These are phyloP conservation scores for Hypsibius dujardini DNA, from an alignment of 1,140 invertebrate species.

Conservation along the genomic window DNA sequence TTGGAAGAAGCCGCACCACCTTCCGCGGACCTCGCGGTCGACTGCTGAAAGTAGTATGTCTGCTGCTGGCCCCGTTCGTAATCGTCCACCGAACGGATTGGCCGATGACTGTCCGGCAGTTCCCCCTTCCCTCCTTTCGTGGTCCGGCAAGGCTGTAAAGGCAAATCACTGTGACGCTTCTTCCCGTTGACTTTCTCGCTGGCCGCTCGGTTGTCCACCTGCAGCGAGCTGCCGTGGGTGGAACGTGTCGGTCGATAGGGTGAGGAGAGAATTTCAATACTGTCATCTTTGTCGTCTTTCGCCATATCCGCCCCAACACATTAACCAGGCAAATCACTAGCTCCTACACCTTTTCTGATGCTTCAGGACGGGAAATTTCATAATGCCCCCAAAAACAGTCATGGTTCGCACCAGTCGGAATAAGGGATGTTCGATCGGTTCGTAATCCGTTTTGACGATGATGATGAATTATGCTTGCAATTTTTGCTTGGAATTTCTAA, in stretches of 20 bases:
- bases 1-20: not conserved
- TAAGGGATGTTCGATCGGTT: too few species aligned
- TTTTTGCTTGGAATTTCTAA: too few species aligned
- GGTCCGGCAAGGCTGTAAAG: too few species aligned
- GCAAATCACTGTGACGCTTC: not conserved
- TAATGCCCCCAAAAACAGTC: too few species aligned
- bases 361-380: too few species aligned
- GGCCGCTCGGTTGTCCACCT: not conserved
- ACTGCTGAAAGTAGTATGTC: not conserved
- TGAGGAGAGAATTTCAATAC: not conserved
- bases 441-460: too few species aligned
- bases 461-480: too few species aligned
- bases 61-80: not conserved
- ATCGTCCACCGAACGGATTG: conserved; percentile 14
- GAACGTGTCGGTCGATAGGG: not conserved
- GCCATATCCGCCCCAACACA: too few species aligned
- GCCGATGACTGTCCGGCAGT: not conserved
- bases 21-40: not conserved
- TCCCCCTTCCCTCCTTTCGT: not conserved
- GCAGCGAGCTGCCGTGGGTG: not conserved
- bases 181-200: not conserved
- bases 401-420: too few species aligned
- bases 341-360: too few species aligned
- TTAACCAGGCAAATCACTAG: too few species aligned
- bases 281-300: not conserved